Conservation (phyloP, 2,888 invertebrate species). For the Ligdia adustata region DNA sequence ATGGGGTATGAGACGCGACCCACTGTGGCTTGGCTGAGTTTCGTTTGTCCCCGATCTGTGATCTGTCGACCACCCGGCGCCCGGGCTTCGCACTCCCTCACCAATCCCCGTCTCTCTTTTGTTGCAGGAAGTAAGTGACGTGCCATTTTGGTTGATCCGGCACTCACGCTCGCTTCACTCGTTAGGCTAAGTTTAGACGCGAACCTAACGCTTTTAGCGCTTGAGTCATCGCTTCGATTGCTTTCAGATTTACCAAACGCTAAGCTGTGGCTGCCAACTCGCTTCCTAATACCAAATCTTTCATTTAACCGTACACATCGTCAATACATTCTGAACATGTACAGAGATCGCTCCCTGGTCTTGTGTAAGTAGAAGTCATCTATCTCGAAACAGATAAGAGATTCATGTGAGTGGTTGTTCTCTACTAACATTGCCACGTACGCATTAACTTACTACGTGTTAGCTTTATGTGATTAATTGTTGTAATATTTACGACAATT, state of each 20-base stretch:
- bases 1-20: conserved; percentile 47
- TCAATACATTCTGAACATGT: conserved; percentile 39
- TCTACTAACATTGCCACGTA: conserved; percentile 33
- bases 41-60: conserved; percentile 58
- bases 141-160: conserved; percentile 79
- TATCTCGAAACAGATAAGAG: conserved; percentile 43
- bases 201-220: conserved; percentile 73
- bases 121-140: conserved; percentile 85
- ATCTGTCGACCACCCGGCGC: conserved; percentile 47
- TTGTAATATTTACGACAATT: conserved; percentile 35
- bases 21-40: conserved; percentile 65
- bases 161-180: conserved; percentile 76
- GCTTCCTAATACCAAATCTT: conserved; percentile 57
- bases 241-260: conserved; percentile 61
- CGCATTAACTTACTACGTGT: conserved; percentile 52
- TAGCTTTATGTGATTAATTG: conserved; percentile 52
- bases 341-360: conserved; percentile 50
- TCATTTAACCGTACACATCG: conserved; percentile 49
- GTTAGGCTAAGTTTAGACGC: conserved; percentile 73
- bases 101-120: conserved; percentile 78
- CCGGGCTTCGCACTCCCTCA: conserved; percentile 77
- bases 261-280: conserved; percentile 54
- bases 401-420: conserved; percentile 40
- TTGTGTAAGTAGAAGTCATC: conserved; percentile 57
- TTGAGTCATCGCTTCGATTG: conserved; percentile 67